Evolutionary conservation across 1,140 invertebrate species (phyloP).

Genomic region (Drosophila lini): DNA sequence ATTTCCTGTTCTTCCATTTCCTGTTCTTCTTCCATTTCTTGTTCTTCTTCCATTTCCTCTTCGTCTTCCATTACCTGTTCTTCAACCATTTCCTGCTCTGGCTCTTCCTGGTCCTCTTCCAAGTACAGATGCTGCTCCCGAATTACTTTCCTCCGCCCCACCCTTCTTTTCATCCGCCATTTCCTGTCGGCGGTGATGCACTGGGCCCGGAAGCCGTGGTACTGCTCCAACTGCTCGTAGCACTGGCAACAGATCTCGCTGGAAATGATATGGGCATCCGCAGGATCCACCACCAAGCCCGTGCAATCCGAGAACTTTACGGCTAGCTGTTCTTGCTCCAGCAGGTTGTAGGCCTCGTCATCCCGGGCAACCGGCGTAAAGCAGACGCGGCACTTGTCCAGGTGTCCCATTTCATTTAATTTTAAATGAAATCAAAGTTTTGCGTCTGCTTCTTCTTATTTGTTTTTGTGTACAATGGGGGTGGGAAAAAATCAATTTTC

Average conservation of each 20-base stretch:
- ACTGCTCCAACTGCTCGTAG: slow-evolving; percentile 51
- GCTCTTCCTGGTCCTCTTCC: neutral
- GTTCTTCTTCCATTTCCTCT: neutral
- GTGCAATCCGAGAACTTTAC: slow-evolving; percentile 64
- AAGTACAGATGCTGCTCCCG: neutral
- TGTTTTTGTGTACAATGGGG: slow-evolving; percentile 32
- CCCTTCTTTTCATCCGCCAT: slow-evolving; percentile 33
- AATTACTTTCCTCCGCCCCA: neutral
- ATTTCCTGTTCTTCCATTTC: neutral
- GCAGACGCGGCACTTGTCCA: slow-evolving; percentile 62
- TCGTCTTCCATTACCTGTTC: too few species aligned
- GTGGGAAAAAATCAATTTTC: neutral
- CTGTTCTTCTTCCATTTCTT: neutral
- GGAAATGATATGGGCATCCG: slow-evolving; percentile 39
- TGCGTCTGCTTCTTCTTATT: neutral
- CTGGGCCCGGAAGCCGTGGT: slow-evolving; percentile 57
- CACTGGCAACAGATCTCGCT: slow-evolving; percentile 56
- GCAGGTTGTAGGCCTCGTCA: slow-evolving; percentile 34
- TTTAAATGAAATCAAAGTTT: neutral
- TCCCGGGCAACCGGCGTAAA: slow-evolving; percentile 13
- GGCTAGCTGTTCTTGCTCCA: slow-evolving; percentile 40
- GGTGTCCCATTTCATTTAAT: slow-evolving; percentile 12
- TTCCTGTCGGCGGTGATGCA: slow-evolving; percentile 54
- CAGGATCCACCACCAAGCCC: slow-evolving; percentile 28
- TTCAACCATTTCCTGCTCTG: neutral